Base-by-base conservation (phyloP, 35 echinoderm and acorn worm species). In the Acanthaster planci region DNA sequence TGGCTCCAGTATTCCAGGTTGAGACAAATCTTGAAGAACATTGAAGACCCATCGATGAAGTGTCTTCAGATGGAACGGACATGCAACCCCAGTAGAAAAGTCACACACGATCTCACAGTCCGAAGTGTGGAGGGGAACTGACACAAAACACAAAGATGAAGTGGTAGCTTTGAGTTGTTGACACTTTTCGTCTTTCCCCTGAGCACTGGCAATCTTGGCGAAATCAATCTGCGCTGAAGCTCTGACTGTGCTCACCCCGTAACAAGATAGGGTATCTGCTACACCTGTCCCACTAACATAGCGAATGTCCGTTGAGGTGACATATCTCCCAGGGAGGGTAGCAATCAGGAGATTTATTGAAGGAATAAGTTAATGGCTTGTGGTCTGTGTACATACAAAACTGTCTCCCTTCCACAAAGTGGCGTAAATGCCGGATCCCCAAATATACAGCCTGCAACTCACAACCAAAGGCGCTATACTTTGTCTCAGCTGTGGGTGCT, bases 391-490 rank as follows among this genome's bases (percentile, higher is more conserved):
- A 84, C 5, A 93, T 14, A 17, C 18, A 38, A 56, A n/a, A 93
- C 14, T 12, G 10, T 2, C 79, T 31, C 9, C 79, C 91, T 38
- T 93, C 86, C n/a, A 88, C 36, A 2, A 84, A 8, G 54, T 88
- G 76, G 0, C 81, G 67, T n/a, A n/a, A n/a, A n/a, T n/a, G n/a
- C n/a, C n/a, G n/a, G 3, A 93, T 68, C 7, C 5, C 53, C 1
- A 93, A 55, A 40, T 88, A 88, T 14, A 60, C 19, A 0, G 86
- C 86, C 0, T 88, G 58, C 12, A 84, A 76, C 80, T 93, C 86
- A 1, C 85, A 35, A 8, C 86, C 81, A 80, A 93, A 89, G 2
- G 86, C 80, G 31, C 91, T 93, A 53, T 93, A n/a, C n/a, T n/a
- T n/a, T n/a, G n/a, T n/a, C n/a, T n/a, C n/a, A n/a, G n/a, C n/a